Percentiles rank a stretch among this genome's conserved stretches.
phyloP scores from a whole-genome alignment of 2,113 vertebrate species.

The Scatophagus argus region DNA sequence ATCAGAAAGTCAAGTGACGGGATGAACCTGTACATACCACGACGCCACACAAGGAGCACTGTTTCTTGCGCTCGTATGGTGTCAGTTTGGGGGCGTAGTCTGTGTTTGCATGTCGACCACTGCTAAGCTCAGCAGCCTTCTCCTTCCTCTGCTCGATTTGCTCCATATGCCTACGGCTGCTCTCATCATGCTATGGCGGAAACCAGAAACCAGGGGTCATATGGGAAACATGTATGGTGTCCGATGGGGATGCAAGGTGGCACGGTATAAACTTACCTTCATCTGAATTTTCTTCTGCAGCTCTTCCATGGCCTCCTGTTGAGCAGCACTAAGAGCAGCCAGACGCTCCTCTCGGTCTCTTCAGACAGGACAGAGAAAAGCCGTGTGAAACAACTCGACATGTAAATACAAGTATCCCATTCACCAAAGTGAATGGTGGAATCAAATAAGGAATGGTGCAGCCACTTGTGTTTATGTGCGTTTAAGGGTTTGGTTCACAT shows the following conservation, averaged over 20 bases:
- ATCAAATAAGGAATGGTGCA: neutral
- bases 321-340: slow-evolving; percentile 96
- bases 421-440: neutral
- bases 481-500: neutral
- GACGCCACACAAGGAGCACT: slow-evolving; percentile 92
- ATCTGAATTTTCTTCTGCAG: slow-evolving; percentile 99
- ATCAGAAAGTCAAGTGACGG: neutral
- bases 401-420: neutral
- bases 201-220: slow-evolving; percentile 20
- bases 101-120: slow-evolving; percentile 95
- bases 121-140: slow-evolving; percentile 97
- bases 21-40: slow-evolving; percentile 83
- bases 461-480: neutral
- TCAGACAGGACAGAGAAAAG: slow-evolving; percentile 17
- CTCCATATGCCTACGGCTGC: slow-evolving; percentile 97
- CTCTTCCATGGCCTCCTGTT: slow-evolving; percentile 98
- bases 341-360: slow-evolving; percentile 96
- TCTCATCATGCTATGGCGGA: slow-evolving; percentile 92
- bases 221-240: slow-evolving; percentile 9
- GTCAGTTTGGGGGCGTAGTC: slow-evolving; percentile 99
- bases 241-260: neutral
- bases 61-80: slow-evolving; percentile 96
- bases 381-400: neutral
- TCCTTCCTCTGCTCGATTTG: slow-evolving; percentile 99
- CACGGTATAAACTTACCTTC: slow-evolving; percentile 84